Conservation (phyloP, 35 echinoderm and acorn worm genomes). For the Nesometra sesokonis region DNA sequence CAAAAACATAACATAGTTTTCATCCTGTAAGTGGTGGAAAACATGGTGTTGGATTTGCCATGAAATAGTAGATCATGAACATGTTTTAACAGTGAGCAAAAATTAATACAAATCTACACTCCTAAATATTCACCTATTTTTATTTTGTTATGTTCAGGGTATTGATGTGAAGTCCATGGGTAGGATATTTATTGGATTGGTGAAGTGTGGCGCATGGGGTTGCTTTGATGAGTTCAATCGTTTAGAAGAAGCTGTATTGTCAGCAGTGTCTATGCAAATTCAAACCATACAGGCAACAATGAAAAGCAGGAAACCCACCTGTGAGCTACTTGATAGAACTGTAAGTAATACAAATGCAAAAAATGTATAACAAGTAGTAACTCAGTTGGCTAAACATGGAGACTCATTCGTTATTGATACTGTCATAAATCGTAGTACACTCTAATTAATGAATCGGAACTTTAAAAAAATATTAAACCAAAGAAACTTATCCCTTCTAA, state of each 20-base stretch:
- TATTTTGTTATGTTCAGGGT: slow-evolving; percentile 16
- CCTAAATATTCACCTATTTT: neutral
- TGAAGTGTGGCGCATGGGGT: slow-evolving; percentile 98
- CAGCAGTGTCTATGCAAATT: slow-evolving; percentile 99
- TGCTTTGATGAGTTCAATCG: slow-evolving; percentile 99
- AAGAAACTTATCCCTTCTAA: no score
- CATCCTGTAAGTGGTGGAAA: no score
- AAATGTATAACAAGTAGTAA: no score
- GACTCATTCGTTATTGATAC: no score
- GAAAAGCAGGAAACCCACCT: slow-evolving; percentile 79
- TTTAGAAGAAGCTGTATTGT: slow-evolving; percentile 91
- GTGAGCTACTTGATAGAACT: slow-evolving; percentile 79
- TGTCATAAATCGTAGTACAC: no score
- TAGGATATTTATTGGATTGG: slow-evolving; percentile 96
- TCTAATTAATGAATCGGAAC: no score
- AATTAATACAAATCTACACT: neutral
- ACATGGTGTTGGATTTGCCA: no score
- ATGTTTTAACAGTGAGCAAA: no score
- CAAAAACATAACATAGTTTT: no score
- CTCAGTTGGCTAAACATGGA: no score
- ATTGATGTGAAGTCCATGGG: slow-evolving; percentile 99
- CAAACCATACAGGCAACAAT: slow-evolving; percentile 92
- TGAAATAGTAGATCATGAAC: no score
- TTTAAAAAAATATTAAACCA: no score
- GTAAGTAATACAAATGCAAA: slow-evolving; percentile 8